These are phyloP conservation scores for Tinamus major DNA, from an alignment of 2,797 vertebrate genomes.

Conservation along the genomic window DNA sequence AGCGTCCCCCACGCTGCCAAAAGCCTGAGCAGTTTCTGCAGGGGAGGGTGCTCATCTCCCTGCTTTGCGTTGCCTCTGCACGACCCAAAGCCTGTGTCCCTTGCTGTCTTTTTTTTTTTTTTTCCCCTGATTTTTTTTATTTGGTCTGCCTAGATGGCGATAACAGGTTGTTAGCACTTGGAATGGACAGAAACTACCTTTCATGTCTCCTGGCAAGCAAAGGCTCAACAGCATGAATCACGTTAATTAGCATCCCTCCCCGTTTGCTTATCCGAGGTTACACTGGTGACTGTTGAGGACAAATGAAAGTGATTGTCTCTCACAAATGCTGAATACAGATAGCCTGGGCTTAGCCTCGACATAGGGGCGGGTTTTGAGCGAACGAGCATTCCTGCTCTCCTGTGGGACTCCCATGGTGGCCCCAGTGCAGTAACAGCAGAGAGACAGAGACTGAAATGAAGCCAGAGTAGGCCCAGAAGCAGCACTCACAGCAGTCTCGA, in stretches of 20 bases:
- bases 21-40: background rate
- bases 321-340: background rate
- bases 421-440: background rate
- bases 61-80: background rate
- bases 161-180: conserved; percentile 31
- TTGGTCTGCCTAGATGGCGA: background rate
- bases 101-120: background rate
- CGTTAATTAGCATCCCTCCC: conserved; percentile 26
- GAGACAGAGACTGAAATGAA: background rate
- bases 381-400: background rate
- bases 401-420: background rate
- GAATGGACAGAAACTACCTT: conserved; percentile 10
- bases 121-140: background rate
- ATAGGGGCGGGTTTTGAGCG: background rate
- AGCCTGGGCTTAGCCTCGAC: background rate
- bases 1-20: background rate
- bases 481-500: background rate
- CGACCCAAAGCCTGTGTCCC: background rate
- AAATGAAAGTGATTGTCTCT: background rate
- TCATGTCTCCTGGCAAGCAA: background rate
- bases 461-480: background rate
- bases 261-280: conserved; percentile 17
- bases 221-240: background rate
- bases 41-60: background rate
- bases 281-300: background rate